Evolutionary conservation across 2,888 invertebrate species (phyloP).

Genomic region (Steromphala cineraria): DNA sequence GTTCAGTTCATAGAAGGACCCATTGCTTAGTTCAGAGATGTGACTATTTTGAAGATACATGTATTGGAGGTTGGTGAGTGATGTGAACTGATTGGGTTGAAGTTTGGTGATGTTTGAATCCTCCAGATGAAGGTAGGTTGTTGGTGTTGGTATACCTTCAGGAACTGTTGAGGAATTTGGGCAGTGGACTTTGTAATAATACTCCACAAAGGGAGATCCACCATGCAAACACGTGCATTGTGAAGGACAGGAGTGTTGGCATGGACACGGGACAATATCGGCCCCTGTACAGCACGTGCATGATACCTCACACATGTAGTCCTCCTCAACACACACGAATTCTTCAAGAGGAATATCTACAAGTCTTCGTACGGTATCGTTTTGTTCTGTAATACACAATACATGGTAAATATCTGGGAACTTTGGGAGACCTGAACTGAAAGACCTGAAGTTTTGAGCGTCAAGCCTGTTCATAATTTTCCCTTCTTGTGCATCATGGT

Average conservation of each 20-base stretch:
- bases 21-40: constrained; percentile 36
- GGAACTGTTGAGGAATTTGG: constrained; percentile 42
- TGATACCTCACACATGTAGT: constrained; percentile 6
- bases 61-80: constrained; percentile 13
- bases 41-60: constrained; percentile 48
- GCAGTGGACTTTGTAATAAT: constrained; percentile 41
- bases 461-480: neutral
- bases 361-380: neutral
- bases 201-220: constrained; percentile 18
- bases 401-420: neutral
- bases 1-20: constrained; percentile 43
- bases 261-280: constrained; percentile 19
- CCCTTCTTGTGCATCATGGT: neutral
- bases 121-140: constrained; percentile 51
- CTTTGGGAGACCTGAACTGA: neutral
- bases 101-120: constrained; percentile 48
- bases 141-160: constrained; percentile 42
- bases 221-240: constrained; percentile 29
- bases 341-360: constrained; percentile 28
- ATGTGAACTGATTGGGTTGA: neutral
- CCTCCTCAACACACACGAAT: constrained; percentile 28
- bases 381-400: neutral
- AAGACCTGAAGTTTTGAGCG: neutral
- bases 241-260: constrained; percentile 30
- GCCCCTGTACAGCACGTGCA: constrained; percentile 27